These are phyloP conservation scores for Pangasianodon hypophthalmus DNA, from an alignment of 2,113 vertebrate species.

Conservation along the genomic window DNA sequence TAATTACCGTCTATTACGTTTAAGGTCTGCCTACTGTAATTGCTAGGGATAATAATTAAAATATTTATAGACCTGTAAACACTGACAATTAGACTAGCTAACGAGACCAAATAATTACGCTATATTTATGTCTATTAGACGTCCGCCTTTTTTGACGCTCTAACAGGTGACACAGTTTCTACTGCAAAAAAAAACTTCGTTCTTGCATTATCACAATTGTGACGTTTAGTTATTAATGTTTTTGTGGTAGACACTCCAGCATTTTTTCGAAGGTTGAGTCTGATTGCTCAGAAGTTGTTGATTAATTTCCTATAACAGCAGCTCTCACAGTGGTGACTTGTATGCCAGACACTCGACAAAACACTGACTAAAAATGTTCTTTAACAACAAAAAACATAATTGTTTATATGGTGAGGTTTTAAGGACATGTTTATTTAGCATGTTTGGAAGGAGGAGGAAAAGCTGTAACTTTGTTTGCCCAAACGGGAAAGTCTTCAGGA, in stretches of 20 bases:
- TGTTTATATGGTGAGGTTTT: neutral
- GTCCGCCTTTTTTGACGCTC: neutral
- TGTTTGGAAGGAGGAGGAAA: neutral
- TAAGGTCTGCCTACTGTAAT: neutral
- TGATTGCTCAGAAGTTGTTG: neutral
- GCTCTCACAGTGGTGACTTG: no score
- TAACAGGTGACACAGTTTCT: neutral
- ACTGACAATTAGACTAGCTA: neutral
- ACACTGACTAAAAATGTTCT: neutral
- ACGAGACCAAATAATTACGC: neutral
- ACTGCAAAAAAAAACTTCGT: no score
- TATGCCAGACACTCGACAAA: no score
- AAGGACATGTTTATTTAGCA: neutral
- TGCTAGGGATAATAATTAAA: neutral
- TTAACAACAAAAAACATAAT: neutral
- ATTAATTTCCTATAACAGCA: neutral
- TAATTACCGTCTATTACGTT: neutral
- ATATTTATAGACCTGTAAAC: neutral
- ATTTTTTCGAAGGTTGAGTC: neutral
- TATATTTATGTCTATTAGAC: neutral
- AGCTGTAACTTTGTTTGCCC: neutral
- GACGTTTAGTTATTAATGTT: neutral
- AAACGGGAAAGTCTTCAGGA: neutral
- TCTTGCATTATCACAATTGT: neutral
- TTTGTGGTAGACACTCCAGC: neutral